Conservation (phyloP, 2,113 vertebrate species). For the Crotalus helleri region DNA sequence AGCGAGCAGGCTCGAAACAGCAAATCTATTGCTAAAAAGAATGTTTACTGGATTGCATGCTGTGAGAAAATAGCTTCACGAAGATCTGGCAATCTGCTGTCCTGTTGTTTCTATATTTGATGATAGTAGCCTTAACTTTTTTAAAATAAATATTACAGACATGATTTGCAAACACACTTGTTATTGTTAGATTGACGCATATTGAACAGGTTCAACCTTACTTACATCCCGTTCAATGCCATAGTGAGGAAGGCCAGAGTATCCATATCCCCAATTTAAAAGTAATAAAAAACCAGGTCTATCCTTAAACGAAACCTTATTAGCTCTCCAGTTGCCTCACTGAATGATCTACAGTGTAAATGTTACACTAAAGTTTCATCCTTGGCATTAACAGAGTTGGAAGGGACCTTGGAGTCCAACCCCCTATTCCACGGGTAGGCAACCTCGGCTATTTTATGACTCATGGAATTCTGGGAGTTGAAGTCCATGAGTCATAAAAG, state of each 20-base stretch:
- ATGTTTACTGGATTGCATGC: neutral
- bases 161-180: neutral
- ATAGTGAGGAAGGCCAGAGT: neutral
- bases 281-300: neutral
- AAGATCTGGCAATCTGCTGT: neutral
- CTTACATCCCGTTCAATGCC: neutral
- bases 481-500: too few species aligned
- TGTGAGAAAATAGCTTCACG: neutral
- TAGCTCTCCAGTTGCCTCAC: neutral
- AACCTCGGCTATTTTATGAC: too few species aligned
- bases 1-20: neutral
- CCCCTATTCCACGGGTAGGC: too few species aligned
- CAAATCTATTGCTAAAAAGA: neutral
- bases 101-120: neutral
- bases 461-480: too few species aligned
- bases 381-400: too few species aligned
- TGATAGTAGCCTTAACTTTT: neutral
- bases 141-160: neutral
- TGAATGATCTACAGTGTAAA: neutral
- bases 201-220: neutral
- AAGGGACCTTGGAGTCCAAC: too few species aligned
- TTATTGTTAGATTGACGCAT: neutral
- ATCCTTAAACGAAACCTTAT: neutral
- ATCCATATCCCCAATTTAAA: neutral
- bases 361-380: neutral